These are phyloP conservation scores for Pangasius sanitwongsei DNA, from an alignment of 2,797 vertebrate species.

Conservation along the genomic window DNA sequence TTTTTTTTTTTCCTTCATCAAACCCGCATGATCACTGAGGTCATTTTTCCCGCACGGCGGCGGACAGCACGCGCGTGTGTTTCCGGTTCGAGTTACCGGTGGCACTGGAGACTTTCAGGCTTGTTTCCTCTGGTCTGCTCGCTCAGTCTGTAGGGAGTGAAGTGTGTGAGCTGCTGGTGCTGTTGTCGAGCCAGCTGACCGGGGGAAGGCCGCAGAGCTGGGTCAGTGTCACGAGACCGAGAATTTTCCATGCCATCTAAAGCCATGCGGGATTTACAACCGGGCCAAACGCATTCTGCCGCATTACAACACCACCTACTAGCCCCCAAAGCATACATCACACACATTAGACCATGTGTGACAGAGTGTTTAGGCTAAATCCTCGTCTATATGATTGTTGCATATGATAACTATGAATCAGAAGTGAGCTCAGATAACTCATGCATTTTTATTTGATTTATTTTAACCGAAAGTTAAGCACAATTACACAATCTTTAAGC, in stretches of 20 bases:
- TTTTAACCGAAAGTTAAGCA: background rate
- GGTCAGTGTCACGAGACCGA: constrained; percentile 79
- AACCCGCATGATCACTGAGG: background rate
- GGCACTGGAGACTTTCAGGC: constrained; percentile 43
- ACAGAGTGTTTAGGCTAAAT: background rate
- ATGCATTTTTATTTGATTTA: background rate
- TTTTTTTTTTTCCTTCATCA: background rate
- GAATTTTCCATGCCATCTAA: constrained; percentile 77
- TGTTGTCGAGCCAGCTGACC: constrained; percentile 54
- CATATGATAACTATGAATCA: background rate
- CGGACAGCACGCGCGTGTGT: constrained; percentile 4
- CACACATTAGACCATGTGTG: background rate
- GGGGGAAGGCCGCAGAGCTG: constrained; percentile 60
- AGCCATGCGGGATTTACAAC: constrained; percentile 61
- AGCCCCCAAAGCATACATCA: background rate
- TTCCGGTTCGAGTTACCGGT: constrained; percentile 54
- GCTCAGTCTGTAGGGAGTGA: constrained; percentile 12
- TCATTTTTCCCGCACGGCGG: background rate
- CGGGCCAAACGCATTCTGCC: constrained; percentile 38
- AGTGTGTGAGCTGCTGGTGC: constrained; percentile 3
- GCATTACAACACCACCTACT: constrained; percentile 19
- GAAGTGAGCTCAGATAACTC: background rate
- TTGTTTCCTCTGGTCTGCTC: constrained; percentile 53
- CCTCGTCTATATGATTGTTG: background rate
- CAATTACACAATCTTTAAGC: background rate